Conservation (phyloP, 2,888 invertebrate genomes). For the Cristatella mucedo region DNA sequence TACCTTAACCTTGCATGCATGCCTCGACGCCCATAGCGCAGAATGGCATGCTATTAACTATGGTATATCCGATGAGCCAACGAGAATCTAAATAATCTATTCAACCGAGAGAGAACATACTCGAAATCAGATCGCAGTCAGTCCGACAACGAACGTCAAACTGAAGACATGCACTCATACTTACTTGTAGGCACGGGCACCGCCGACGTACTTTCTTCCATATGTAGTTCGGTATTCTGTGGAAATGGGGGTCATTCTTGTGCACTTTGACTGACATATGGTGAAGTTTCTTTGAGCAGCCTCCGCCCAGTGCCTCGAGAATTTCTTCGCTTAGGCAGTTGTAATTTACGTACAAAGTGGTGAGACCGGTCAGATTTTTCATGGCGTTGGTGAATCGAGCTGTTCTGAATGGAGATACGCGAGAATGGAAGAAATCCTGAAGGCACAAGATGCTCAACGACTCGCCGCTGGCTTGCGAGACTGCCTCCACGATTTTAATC, state of each 20-base stretch:
- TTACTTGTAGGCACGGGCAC: conserved; percentile 20
- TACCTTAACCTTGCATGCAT: too few species aligned
- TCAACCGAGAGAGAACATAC: too few species aligned
- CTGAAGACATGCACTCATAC: too few species aligned
- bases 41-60: too few species aligned
- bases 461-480: conserved; percentile 17
- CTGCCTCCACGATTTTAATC: conserved; percentile 16
- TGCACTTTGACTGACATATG: conserved; percentile 20
- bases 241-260: conserved; percentile 21
- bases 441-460: conserved; percentile 17
- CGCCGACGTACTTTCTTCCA: conserved; percentile 17
- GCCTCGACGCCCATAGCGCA: too few species aligned
- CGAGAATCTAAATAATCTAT: too few species aligned
- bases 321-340: conserved; percentile 22
- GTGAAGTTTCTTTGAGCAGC: conserved; percentile 17
- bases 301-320: conserved; percentile 16
- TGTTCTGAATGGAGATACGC: conserved; percentile 16
- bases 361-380: conserved; percentile 18
- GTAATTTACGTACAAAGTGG: conserved; percentile 19
- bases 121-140: too few species aligned
- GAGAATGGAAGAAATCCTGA: conserved; percentile 23
- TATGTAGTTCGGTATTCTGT: conserved; percentile 17
- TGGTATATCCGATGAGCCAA: too few species aligned
- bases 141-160: too few species aligned
- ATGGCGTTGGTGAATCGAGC: conserved; percentile 17